Conservation (phyloP, 2,888 invertebrate species). For the Fragum sueziense region DNA sequence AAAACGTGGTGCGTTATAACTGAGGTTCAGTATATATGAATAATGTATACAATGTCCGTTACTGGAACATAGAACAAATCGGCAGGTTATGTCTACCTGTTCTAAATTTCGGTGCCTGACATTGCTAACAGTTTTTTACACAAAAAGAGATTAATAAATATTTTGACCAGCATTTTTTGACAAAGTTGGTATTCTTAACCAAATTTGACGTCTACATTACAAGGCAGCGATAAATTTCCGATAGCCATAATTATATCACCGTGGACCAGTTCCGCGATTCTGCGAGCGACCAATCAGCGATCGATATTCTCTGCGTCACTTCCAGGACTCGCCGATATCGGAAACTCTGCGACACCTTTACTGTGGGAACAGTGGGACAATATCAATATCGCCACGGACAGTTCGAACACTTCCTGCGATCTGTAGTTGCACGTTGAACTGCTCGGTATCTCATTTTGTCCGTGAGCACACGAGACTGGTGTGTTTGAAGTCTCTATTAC, state of each 20-base stretch:
- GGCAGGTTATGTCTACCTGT: no score
- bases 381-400: background rate
- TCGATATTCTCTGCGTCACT: background rate
- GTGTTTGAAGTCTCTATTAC: background rate
- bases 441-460: background rate
- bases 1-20: no score
- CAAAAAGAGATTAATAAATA: no score
- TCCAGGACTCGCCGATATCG: background rate
- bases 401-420: background rate
- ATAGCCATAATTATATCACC: background rate
- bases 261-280: background rate
- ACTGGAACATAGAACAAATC: no score
- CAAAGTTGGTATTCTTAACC: no score
- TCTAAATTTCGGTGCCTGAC: no score
- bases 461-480: background rate
- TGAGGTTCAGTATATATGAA: no score
- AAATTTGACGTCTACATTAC: no score
- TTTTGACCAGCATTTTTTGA: no score
- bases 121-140: no score
- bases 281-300: background rate
- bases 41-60: no score
- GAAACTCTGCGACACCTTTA: background rate
- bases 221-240: background rate
- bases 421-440: no score
- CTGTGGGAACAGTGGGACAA: background rate